Conservation (phyloP, 2,113 vertebrate species). For the Hippocampus guttulatus region DNA sequence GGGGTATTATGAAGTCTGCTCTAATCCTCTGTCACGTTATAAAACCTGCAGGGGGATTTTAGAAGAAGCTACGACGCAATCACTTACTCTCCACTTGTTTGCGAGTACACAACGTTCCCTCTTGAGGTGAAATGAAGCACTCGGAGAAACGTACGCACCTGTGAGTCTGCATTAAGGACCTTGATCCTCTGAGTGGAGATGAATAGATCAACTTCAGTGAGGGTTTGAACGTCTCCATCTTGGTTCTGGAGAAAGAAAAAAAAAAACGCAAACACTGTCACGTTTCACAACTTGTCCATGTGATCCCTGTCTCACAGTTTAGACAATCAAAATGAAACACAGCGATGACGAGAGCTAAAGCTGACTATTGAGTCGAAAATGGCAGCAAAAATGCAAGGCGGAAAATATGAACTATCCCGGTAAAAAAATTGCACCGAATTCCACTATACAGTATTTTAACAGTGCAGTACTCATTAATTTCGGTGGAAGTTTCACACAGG, state of each 20-base stretch:
- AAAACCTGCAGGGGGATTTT: slow-evolving; percentile 24
- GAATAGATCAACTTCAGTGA: slow-evolving; percentile 94
- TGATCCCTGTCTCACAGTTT: no score
- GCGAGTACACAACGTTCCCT: slow-evolving; percentile 5
- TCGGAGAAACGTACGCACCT: slow-evolving; percentile 71
- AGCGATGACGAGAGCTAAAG: no score
- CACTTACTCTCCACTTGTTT: background rate
- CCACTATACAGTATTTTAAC: background rate
- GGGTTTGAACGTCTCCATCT: slow-evolving; percentile 84
- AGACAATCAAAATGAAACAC: no score
- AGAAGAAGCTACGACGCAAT: slow-evolving; percentile 21
- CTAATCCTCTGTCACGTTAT: slow-evolving; percentile 16
- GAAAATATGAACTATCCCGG: background rate
- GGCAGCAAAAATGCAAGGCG: background rate
- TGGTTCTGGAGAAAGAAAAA: slow-evolving; percentile 70
- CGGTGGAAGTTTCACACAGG: background rate
- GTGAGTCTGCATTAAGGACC: slow-evolving; percentile 92
- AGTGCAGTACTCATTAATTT: background rate
- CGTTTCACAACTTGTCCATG: background rate
- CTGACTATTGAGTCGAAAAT: background rate
- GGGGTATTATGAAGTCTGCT: slow-evolving; percentile 25
- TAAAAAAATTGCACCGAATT: background rate
- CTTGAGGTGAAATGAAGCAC: background rate
- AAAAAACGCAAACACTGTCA: background rate
- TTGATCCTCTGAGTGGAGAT: slow-evolving; percentile 97